Evolutionary conservation across 2,113 vertebrate genomes (phyloP), one percentile per base, ranked within the genome.

Genomic region (Furnarius figulus): DNA sequence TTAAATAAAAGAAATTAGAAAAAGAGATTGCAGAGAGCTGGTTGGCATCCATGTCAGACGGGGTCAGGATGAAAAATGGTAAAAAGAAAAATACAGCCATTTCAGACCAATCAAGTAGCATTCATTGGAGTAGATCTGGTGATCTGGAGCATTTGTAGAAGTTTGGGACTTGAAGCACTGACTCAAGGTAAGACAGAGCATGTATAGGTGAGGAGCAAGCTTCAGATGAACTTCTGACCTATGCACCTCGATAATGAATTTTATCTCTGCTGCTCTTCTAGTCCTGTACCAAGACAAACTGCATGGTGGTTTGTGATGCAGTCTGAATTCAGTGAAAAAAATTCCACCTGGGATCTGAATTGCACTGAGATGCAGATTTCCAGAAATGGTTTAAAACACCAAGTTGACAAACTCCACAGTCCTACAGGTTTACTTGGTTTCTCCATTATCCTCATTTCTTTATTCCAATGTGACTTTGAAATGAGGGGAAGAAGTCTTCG

Each of bases 401-500:
- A 20, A 87, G 92, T 35, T 80, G 73, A 75, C 56, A 86, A 88
- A 95, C 80, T 95, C 92, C 85, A 84, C 76, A 82, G 79, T 96
- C 82, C 86, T 93, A 79, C 31, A 59, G 61, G 74, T 94, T 95
- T 89, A 93, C 91, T 96, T 82, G 59, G 85, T 86, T 97, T 93
- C 78, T 77, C 81, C 92, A 78, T 85, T 85, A 96, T 92, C 85
- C 90, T 95, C 91, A 87, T 81, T 92, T 92, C 85, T 89, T 95
- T 84, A 93, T 95, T 96, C 88, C 94, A 92, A 89, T 33, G 67
- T 56, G 53, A 94, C 35, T 95, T 87, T 87, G 92, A 96, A 97
- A 96, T 65, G 87, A 95, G 92, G 66, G 74, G 84, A 96, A 95
- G 86, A 95, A 96, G 94, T 98, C 97, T 97, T 96, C 96, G 94